Base-by-base conservation (phyloP, 2,888 invertebrate genomes). In the Reticulitermes lucifugus region DNA sequence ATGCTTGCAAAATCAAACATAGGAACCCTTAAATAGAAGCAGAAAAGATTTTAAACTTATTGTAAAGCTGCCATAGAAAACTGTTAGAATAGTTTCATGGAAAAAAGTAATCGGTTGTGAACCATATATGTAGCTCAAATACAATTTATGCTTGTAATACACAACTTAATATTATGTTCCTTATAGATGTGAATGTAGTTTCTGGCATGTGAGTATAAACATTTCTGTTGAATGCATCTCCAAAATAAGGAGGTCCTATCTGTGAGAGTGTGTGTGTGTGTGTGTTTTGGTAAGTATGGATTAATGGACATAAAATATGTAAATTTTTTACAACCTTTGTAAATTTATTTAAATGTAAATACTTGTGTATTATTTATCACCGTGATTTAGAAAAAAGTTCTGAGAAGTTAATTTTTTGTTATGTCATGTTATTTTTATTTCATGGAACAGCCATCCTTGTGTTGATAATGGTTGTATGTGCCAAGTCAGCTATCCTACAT, bases 141-240 rank as follows among this genome's bases (percentile, higher is more conserved):
- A 77, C 25, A 46, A 77, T 77, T 77, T 77, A 77, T 77, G 77
- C 29, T 46, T 46, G 22, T 77, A 22, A 41, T 41, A 46, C 77
- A 77, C 51, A 77, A 77, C 43, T 77, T 77, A 77, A 77, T 77
- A 77, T 77, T 35, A 43, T 46, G 77, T 77, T 77, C 77, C 77
- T 77, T 77, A 77, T 3, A 77, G 77, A 77, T 77, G 77, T 77
- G 77, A 51, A 21, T 77, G 21, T n/a, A 65, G 65, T 65, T 65
- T 65, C 65, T 12, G 12, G 25, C 25, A 65, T 65, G 65, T 65
- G 22, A 51, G 77, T 77, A 77, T 77, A 77, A 73, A 41, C 41
- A 41, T 73, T 41, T 73, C 21, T 43, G 41, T 77, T 46, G 43
- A 46, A 43, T 77, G 77, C n/a, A 46, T n/a, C 77, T 77, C 77